These are phyloP conservation scores for Pristionchus japonicus DNA, from an alignment of 2,888 invertebrate species.

Conservation along the genomic window DNA sequence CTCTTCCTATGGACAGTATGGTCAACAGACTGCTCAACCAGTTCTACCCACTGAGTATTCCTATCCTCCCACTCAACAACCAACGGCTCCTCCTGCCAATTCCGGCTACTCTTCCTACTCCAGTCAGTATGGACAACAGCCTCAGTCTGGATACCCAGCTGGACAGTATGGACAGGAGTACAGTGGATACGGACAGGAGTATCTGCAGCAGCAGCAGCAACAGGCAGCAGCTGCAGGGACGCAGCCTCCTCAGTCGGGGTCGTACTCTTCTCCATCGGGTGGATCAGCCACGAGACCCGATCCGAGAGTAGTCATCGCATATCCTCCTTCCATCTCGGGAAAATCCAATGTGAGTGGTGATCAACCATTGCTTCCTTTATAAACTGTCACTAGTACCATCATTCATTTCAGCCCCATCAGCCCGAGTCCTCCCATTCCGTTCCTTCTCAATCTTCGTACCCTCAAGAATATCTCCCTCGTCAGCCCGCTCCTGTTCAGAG, in stretches of 20 bases:
- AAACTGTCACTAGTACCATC: neutral
- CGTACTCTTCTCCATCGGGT: neutral
- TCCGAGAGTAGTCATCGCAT: conserved; percentile 12
- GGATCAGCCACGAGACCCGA: neutral
- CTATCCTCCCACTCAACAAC: conserved; percentile 16
- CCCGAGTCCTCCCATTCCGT: neutral
- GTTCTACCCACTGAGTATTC: neutral
- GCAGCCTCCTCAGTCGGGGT: neutral
- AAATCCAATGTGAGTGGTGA: conserved; percentile 6
- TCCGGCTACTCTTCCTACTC: neutral
- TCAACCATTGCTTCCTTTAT: neutral
- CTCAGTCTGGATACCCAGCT: neutral
- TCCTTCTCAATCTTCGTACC: conserved; percentile 4
- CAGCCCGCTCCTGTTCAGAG: neutral
- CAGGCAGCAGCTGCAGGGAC: neutral
- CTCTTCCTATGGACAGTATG: neutral
- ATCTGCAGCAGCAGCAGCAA: conserved; percentile 10
- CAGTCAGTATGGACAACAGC: neutral
- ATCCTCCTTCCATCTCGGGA: conserved; percentile 1
- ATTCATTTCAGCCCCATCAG: neutral
- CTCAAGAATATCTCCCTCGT: neutral
- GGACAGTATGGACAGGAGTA: neutral
- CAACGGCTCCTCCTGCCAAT: neutral
- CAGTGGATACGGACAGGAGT: conserved; percentile 2
- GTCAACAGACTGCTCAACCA: neutral